A percentile compares a stretch with the other conserved stretches of the same genome.
phyloP scores from a whole-genome alignment of 2,113 vertebrate genomes.

The Dermatemys mawii region DNA sequence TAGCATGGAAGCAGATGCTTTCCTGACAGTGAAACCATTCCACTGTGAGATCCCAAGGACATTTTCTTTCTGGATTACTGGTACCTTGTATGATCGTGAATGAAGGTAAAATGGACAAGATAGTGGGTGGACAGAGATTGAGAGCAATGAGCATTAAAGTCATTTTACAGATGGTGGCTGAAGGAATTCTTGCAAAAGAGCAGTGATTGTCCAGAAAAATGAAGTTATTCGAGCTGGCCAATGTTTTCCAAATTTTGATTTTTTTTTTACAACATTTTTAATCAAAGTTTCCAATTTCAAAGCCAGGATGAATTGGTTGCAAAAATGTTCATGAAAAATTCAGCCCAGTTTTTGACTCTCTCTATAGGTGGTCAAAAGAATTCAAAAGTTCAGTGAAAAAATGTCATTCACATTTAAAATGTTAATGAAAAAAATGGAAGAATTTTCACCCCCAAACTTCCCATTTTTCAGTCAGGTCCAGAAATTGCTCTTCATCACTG shows the following conservation, averaged over 20 bases:
- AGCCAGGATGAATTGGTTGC: background rate
- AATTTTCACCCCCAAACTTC: background rate
- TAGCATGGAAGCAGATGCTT: background rate
- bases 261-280: background rate
- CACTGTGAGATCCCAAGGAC: background rate
- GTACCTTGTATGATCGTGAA: background rate
- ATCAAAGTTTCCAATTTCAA: background rate
- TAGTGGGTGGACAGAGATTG: background rate
- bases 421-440: background rate
- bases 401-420: background rate
- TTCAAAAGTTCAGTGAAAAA: background rate
- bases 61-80: constrained; percentile 8
- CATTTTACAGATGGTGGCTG: background rate
- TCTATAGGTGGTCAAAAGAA: background rate
- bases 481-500: background rate
- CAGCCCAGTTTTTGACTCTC: background rate
- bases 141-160: background rate
- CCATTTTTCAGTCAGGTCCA: background rate
- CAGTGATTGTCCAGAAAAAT: background rate
- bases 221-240: background rate
- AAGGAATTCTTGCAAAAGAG: constrained; percentile 37
- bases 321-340: background rate
- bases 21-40: constrained; percentile 4
- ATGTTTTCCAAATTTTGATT: background rate
- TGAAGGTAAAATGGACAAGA: background rate